These are phyloP conservation scores for Chaetodon trifascialis DNA, from an alignment of 2,113 vertebrate species.

Conservation along the genomic window DNA sequence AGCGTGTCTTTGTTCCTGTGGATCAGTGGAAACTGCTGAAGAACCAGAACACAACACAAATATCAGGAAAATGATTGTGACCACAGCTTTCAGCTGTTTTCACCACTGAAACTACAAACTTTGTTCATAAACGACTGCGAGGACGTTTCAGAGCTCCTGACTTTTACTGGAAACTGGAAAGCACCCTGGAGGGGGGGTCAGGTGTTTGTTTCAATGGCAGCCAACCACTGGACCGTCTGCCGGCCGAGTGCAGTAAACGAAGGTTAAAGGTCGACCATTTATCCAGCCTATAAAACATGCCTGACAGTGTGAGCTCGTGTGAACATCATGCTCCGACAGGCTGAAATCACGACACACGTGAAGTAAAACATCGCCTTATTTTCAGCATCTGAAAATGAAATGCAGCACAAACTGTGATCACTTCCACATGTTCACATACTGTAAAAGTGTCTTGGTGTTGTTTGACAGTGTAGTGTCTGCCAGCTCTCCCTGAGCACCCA, in stretches of 20 bases:
- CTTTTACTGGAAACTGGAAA: too few relatives aligned
- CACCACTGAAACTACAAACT: neutral
- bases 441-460: neutral
- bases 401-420: neutral
- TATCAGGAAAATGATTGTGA: neutral
- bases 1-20: neutral
- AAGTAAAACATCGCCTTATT: neutral
- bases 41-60: neutral
- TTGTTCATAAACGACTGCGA: neutral
- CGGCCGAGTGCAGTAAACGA: neutral
- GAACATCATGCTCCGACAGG: neutral
- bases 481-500: neutral
- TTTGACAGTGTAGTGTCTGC: neutral
- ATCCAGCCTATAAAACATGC: neutral
- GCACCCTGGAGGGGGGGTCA: too few relatives aligned
- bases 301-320: neutral
- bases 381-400: neutral
- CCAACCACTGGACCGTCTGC: neutral
- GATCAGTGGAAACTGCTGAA: neutral
- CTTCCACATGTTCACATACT: neutral
- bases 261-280: neutral
- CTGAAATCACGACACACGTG: too few relatives aligned
- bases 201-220: too few relatives aligned
- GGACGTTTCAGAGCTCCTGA: neutral
- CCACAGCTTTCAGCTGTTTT: neutral